Evolutionary conservation across 2,113 vertebrate genomes (phyloP).

Genomic region (Eonycteris spelaea): DNA sequence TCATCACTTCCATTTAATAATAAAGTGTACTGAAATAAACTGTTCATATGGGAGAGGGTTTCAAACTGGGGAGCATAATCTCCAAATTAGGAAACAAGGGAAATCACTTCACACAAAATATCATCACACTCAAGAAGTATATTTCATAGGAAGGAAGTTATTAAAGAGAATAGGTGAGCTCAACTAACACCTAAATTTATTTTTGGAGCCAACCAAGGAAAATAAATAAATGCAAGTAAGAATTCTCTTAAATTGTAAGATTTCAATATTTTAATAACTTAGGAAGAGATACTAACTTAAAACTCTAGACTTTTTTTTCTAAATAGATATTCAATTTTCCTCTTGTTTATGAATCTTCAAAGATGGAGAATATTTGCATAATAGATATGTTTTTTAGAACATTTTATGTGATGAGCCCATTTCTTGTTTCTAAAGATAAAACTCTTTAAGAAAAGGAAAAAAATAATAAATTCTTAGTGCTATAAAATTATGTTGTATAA

Average conservation of each 20-base stretch:
- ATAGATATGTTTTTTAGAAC: not conserved
- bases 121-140: not conserved
- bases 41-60: not conserved
- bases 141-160: conserved; percentile 14
- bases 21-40: not conserved
- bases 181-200: not conserved
- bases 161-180: not conserved
- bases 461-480: not conserved
- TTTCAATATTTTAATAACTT: not conserved
- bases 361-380: not conserved
- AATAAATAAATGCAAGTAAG: not conserved
- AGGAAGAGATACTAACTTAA: not conserved
- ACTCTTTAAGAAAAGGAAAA: not conserved
- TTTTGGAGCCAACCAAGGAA: not conserved
- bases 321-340: not conserved
- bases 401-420: not conserved
- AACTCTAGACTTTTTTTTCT: not conserved
- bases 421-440: not conserved
- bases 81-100: not conserved
- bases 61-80: not conserved
- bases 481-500: not conserved
- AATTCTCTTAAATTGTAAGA: not conserved
- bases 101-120: conserved; percentile 33
- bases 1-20: conserved; percentile 6
- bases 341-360: not conserved